phyloP scores from a whole-genome alignment of 2,113 vertebrate genomes.

The Cardinalis cardinalis region DNA sequence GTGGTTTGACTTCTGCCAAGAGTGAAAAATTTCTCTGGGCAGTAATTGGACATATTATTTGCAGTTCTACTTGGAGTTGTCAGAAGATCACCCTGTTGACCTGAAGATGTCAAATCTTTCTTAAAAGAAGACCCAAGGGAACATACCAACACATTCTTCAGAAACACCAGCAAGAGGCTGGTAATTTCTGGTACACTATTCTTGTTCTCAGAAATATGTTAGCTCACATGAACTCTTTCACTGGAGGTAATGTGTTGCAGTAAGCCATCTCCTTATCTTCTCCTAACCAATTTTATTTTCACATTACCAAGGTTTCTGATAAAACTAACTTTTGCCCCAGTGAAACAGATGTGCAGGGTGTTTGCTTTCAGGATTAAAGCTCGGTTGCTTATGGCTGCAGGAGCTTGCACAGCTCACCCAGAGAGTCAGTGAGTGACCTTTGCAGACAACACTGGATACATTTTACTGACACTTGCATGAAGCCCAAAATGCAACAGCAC shows the following conservation, averaged over 20 bases:
- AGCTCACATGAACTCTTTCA: not conserved
- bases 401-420: not conserved
- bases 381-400: not conserved
- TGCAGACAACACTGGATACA: not conserved
- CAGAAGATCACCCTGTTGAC: not conserved
- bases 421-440: not conserved
- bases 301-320: not conserved
- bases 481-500: not conserved
- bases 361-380: not conserved
- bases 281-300: not conserved
- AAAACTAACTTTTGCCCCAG: not conserved
- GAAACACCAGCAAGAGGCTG: not conserved
- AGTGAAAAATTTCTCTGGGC: not conserved
- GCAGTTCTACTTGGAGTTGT: not conserved
- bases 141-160: not conserved
- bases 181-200: not conserved
- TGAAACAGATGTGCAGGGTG: not conserved
- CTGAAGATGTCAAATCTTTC: not conserved
- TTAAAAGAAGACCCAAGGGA: not conserved
- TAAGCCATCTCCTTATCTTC: not conserved
- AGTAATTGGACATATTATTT: not conserved
- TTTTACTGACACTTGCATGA: not conserved
- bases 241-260: not conserved
- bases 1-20: not conserved
- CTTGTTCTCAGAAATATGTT: not conserved